These are phyloP conservation scores for Drosophila birchii DNA, from an alignment of 2,888 invertebrate genomes.

Conservation along the genomic window DNA sequence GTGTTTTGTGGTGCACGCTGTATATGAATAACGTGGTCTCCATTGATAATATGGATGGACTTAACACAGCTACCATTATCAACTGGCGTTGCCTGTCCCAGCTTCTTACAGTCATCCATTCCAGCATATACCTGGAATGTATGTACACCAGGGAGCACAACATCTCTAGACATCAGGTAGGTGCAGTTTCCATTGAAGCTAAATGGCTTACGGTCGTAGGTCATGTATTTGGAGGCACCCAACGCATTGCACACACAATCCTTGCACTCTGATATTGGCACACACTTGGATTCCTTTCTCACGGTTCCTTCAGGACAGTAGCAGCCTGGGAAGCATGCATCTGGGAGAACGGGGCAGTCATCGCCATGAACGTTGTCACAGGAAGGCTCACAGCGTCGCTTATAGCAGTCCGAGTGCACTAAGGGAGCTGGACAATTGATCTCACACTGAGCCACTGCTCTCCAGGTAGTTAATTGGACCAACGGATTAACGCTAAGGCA, in stretches of 20 bases:
- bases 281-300: slow-evolving; percentile 88
- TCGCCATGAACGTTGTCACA: slow-evolving; percentile 88
- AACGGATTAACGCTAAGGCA: slow-evolving; percentile 88
- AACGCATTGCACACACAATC: slow-evolving; percentile 92
- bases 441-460: slow-evolving; percentile 90
- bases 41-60: slow-evolving; percentile 88
- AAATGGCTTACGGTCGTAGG: slow-evolving; percentile 92
- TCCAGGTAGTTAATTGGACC: slow-evolving; percentile 89
- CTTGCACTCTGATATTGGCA: slow-evolving; percentile 89
- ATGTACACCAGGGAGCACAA: slow-evolving; percentile 85
- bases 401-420: slow-evolving; percentile 93
- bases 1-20: slow-evolving; percentile 83
- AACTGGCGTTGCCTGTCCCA: slow-evolving; percentile 64
- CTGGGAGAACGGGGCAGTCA: slow-evolving; percentile 87
- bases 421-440: slow-evolving; percentile 90
- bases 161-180: slow-evolving; percentile 90
- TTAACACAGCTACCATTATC: slow-evolving; percentile 87
- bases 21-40: slow-evolving; percentile 87
- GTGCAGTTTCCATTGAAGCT: slow-evolving; percentile 94
- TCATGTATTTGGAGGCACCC: slow-evolving; percentile 92
- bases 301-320: slow-evolving; percentile 92
- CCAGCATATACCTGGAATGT: slow-evolving; percentile 87
- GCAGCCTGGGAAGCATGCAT: slow-evolving; percentile 92
- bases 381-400: slow-evolving; percentile 91
- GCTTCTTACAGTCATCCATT: slow-evolving; percentile 89